Conservation (phyloP, 1,140 invertebrate species). For the Heliconius eleuchia region DNA sequence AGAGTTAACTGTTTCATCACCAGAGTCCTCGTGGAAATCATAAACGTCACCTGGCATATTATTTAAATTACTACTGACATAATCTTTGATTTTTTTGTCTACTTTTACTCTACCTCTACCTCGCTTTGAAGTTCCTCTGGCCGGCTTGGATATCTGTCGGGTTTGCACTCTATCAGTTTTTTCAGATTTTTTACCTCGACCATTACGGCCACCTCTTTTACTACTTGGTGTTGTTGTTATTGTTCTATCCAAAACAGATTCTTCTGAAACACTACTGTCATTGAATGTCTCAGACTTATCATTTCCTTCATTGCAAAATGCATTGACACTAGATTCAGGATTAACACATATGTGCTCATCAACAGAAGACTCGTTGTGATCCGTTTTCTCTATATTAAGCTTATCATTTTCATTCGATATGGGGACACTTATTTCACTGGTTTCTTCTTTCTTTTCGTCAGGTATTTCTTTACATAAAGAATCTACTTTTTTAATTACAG, state of each 20-base stretch:
- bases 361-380: slow-evolving; percentile 24
- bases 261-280: slow-evolving; percentile 49
- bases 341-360: slow-evolving; percentile 30
- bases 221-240: slow-evolving; percentile 26
- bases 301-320: slow-evolving; percentile 15
- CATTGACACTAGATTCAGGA: slow-evolving; percentile 5
- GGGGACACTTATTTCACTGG: slow-evolving; percentile 12
- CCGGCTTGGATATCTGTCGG: slow-evolving; percentile 81
- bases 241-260: slow-evolving; percentile 42
- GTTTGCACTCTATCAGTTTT: slow-evolving; percentile 78
- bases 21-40: slow-evolving; percentile 92
- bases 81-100: slow-evolving; percentile 82
- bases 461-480: slow-evolving; percentile 76
- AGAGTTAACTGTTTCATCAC: slow-evolving; percentile 84
- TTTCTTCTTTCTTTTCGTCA: slow-evolving; percentile 51
- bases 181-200: slow-evolving; percentile 81
- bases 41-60: slow-evolving; percentile 87
- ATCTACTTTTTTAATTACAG: slow-evolving; percentile 89
- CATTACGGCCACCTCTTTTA: slow-evolving; percentile 79
- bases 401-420: slow-evolving; percentile 32
- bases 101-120: slow-evolving; percentile 80
- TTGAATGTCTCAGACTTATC: slow-evolving; percentile 30
- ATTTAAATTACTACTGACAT: slow-evolving; percentile 68
- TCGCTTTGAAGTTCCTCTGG: slow-evolving; percentile 79
- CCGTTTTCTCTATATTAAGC: slow-evolving; percentile 19